Evolutionary conservation across 2,888 invertebrate genomes (phyloP).

Genomic region (Yponomeuta malinellus): DNA sequence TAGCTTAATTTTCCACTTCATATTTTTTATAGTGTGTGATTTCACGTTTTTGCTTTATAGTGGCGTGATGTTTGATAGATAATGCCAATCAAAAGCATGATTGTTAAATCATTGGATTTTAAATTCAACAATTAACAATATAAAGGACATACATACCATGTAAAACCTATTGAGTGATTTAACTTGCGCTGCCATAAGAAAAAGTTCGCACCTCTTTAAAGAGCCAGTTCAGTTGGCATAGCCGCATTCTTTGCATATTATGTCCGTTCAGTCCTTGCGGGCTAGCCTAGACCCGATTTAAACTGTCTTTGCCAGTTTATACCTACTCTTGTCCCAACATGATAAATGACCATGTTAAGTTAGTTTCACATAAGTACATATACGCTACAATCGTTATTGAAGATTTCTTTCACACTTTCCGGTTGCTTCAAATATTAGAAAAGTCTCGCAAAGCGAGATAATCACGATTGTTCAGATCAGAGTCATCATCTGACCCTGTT

Average conservation of each 20-base stretch:
- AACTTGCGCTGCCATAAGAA: no score
- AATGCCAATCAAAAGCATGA: no score
- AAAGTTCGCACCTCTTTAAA: not conserved
- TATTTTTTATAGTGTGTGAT: no score
- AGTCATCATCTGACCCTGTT: slow-evolving; percentile 24
- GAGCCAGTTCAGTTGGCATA: slow-evolving; percentile 37
- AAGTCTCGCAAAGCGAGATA: not conserved
- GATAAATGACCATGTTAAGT: no score
- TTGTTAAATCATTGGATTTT: no score
- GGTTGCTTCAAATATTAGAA: not conserved
- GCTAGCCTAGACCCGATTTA: not conserved
- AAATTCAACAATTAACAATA: no score
- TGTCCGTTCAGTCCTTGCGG: slow-evolving; percentile 3
- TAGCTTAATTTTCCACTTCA: no score
- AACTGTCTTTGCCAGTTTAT: not conserved
- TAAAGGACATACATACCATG: no score
- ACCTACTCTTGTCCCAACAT: not conserved
- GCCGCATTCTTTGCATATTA: slow-evolving; percentile 43
- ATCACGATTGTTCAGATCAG: slow-evolving; percentile 11
- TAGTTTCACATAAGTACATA: not conserved
- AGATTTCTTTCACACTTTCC: slow-evolving; percentile 10
- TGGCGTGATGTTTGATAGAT: no score
- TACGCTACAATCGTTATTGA: not conserved
- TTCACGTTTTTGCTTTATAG: no score
- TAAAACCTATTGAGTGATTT: no score